Evolutionary conservation across 2,888 invertebrate species (phyloP).

Genomic region (Acanthosepion lycidas): DNA sequence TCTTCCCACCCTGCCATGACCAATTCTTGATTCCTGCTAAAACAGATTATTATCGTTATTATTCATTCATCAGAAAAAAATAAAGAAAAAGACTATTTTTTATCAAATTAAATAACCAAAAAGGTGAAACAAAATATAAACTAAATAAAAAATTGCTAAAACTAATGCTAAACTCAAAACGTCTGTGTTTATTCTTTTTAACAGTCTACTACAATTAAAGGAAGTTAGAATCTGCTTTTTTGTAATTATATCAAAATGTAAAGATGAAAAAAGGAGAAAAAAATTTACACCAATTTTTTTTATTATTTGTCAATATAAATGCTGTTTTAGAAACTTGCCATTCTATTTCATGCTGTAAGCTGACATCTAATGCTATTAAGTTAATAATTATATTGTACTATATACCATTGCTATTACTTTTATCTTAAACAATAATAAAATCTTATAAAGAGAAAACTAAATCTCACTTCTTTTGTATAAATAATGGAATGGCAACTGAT

Average conservation of each 20-base stretch:
- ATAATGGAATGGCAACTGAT: neutral
- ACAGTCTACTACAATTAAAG: neutral
- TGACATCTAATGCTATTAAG: neutral
- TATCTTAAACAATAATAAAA: neutral
- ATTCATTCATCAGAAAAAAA: neutral
- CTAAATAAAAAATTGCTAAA: neutral
- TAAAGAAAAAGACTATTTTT: neutral
- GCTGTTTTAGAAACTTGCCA: neutral
- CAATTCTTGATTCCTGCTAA: too few species aligned
- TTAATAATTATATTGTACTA: neutral
- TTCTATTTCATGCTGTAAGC: neutral
- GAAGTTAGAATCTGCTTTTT: neutral
- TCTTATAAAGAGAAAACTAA: neutral
- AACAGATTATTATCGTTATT: neutral
- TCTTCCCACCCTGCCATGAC: neutral
- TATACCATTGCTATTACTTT: neutral
- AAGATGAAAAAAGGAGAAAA: neutral
- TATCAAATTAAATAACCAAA: conserved; percentile 4
- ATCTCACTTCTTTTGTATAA: neutral
- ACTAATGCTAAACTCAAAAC: neutral
- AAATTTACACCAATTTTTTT: neutral
- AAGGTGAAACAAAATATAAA: neutral
- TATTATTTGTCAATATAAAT: neutral
- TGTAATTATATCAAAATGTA: neutral
- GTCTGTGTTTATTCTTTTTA: neutral